Evolutionary conservation across 2,797 vertebrate genomes (phyloP), one percentile per base, ranked within the genome.

Genomic region (Setipinna tenuifilis): DNA sequence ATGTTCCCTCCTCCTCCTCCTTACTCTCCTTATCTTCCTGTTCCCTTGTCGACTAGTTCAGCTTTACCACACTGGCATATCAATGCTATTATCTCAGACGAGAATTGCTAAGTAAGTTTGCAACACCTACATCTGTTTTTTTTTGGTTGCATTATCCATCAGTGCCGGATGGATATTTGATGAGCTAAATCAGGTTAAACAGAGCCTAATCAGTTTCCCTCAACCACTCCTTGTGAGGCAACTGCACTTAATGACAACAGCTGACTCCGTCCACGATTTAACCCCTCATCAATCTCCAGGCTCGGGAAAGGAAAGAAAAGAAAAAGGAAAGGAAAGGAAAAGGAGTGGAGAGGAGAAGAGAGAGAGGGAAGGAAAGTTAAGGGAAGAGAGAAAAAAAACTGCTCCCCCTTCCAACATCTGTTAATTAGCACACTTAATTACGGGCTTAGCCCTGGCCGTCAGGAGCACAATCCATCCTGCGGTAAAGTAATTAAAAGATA

Each of bases 401-500:
- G 88, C 83, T 88, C 87, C 86, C 71, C 84, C 87, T 83, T 78
- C 75, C 85, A 90, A 85, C 88, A 90, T 86, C 87, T 87, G 87
- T 89, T 91, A 90, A 91, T 91, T 91, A 90, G 88, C 87, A 86
- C 85, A 88, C 87, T 86, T 90, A 90, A 90, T 91, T 89, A 91
- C 78, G 62, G 87, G 86, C 89, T 90, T 90, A 89, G 85, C 86
- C 86, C 86, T 89, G 86, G 88, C 88, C 89, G 86, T 89, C 88
- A 88, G 88, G 82, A 89, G 83, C 87, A 84, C 85, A 87, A 86
- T 85, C 87, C 87, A 88, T 86, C 84, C 87, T 81, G 83, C 83
- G 81, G 85, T 83, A 86, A 88, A 84, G 86, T 89, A 87, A 91
- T 89, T 89, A 90, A 90, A 89, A 85, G 85, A 87, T 85, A 86